phyloP scores from a whole-genome alignment of 2,113 vertebrate genomes.

The Struthio camelus region DNA sequence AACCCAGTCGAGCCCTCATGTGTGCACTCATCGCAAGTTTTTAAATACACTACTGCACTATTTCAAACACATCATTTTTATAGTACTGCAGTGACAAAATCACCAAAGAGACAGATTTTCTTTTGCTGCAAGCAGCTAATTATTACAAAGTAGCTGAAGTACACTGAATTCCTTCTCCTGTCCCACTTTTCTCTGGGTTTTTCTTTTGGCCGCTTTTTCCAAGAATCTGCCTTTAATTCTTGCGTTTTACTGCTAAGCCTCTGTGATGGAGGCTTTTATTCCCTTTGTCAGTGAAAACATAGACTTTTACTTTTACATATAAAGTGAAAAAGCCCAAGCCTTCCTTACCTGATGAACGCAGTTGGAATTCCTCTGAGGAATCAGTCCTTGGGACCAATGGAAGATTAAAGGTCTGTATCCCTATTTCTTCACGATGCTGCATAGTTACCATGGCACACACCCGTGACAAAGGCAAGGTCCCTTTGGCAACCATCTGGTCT shows the following conservation, averaged over 20 bases:
- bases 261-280: neutral
- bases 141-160: no score
- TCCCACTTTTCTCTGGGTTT: neutral
- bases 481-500: constrained; percentile 92
- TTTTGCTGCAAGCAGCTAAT: neutral
- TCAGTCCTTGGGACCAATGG: constrained; percentile 82
- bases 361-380: constrained; percentile 58
- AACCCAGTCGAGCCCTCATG: neutral
- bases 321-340: neutral
- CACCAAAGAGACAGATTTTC: neutral
- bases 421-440: constrained; percentile 80
- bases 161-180: neutral
- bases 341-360: constrained; percentile 81
- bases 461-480: constrained; percentile 87
- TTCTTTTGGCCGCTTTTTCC: neutral
- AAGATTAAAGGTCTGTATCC: constrained; percentile 86
- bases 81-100: neutral
- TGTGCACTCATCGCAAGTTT: neutral
- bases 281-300: neutral
- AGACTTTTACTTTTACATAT: neutral
- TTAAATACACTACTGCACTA: neutral
- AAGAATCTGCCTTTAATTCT: neutral
- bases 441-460: constrained; percentile 92
- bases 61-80: neutral
- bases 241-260: neutral